phyloP scores from a whole-genome alignment of 2,797 vertebrate species.

The Phrynocephalus guinanensis region DNA sequence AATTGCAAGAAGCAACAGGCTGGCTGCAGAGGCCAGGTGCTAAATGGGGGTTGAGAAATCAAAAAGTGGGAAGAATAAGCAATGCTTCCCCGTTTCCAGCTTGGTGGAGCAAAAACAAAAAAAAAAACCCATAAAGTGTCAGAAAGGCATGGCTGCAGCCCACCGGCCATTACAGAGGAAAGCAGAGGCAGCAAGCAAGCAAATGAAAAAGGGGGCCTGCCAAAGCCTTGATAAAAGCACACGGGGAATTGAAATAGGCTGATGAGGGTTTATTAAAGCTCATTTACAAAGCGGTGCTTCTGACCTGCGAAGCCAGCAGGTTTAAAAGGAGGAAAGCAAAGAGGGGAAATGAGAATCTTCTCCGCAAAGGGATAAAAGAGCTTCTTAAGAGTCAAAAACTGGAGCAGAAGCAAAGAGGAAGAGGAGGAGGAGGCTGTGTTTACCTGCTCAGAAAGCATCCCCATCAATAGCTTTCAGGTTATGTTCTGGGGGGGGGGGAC shows the following conservation, averaged over 20 bases:
- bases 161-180: background rate
- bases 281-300: background rate
- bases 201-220: no score
- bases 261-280: background rate
- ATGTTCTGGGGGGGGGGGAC: background rate
- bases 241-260: background rate
- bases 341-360: accelerated
- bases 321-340: background rate
- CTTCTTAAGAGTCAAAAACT: background rate
- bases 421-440: accelerated
- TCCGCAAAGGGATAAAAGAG: background rate
- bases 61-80: conserved; percentile 19
- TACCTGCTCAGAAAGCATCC: background rate
- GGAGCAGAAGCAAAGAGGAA: background rate
- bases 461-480: background rate
- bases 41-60: background rate
- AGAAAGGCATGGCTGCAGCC: background rate
- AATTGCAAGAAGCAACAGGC: background rate
- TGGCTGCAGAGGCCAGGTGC: background rate
- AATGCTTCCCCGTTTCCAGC: conserved; percentile 1
- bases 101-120: background rate
- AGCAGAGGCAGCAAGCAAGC: background rate
- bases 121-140: background rate
- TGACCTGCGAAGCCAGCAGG: background rate
- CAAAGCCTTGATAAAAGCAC: background rate